Percentiles rank a stretch among this genome's conserved stretches.
Evolutionary conservation across 2,113 vertebrate species (phyloP).

Genomic region (Vidua chalybeata): DNA sequence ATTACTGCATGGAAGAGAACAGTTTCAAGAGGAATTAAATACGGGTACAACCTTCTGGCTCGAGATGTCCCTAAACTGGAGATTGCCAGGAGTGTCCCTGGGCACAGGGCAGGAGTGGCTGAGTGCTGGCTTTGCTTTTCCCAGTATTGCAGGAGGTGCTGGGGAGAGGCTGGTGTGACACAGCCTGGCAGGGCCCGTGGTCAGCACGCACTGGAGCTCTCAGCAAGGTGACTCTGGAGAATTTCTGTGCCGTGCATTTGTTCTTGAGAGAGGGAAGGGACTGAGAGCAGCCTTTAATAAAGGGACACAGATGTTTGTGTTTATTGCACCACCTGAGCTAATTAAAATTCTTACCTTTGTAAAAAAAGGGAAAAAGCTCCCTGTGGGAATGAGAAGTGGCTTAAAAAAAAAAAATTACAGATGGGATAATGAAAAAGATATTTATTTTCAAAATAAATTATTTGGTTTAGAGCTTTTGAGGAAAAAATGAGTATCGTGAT

Average conservation of each 20-base stretch:
- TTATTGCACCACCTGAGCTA: slow-evolving; percentile 65
- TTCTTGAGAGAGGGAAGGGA: neutral
- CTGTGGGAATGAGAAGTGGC: slow-evolving; percentile 12
- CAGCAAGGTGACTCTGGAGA: neutral
- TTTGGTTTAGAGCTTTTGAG: neutral
- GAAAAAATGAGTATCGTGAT: fast-evolving
- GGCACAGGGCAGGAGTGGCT: slow-evolving; percentile 1
- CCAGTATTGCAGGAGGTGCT: neutral
- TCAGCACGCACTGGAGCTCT: neutral
- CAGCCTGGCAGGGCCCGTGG: neutral
- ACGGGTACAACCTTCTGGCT: slow-evolving; percentile 42
- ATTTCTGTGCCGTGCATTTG: neutral
- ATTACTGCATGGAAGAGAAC: neutral
- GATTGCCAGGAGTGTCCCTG: neutral
- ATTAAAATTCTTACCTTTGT: slow-evolving; percentile 60
- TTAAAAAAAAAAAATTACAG: slow-evolving; percentile 24
- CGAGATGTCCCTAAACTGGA: slow-evolving; percentile 16
- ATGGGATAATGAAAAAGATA: neutral
- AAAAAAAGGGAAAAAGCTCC: neutral
- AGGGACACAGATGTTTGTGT: slow-evolving; percentile 59
- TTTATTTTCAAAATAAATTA: neutral
- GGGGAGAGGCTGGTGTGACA: neutral
- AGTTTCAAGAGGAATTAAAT: slow-evolving; percentile 29
- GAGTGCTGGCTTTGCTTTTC: neutral
- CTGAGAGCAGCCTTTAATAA: slow-evolving; percentile 40